Base-by-base conservation (phyloP, 1,140 invertebrate species). In the Portunus trituberculatus region DNA sequence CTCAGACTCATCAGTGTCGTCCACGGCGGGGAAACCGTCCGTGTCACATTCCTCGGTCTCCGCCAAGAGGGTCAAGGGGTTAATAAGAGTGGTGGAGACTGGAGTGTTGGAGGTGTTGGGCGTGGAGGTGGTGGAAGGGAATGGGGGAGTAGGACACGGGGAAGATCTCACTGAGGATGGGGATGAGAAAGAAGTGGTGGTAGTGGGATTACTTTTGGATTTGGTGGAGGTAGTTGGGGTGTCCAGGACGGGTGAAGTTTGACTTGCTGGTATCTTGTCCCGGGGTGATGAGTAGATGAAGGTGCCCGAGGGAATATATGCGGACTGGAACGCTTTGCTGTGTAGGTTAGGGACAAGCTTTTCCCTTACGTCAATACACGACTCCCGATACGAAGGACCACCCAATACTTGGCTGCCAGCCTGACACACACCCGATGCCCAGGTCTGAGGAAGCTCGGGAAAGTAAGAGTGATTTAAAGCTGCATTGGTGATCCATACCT, bases 11-110 rank as follows among this genome's bases (percentile, higher is more conserved):
- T 91, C 90, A 32, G 29, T 91, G n/a, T 91, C 90, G 45, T 93
- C 83, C 14, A 52, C 92, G 29, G 86, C 29, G 28, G 92, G 83
- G 48, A 93, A 93, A n/a, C 92, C 92, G n/a, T 93, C 92, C 2
- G 76, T 67, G n/a, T 93, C 92, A 87, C 92, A 93, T 10, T 93
- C 92, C 83, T 93, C 92, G 7, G 92, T 59, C 84, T 93, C 67
- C 48, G 92, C 92, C 82, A 93, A 32, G n/a, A 93, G 84, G 14
- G 92, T 86, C 82, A 93, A 82, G 10, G 92, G 92, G 83, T 93
- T 93, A 20, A 93, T 32, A 7, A 93, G 76, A 8, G 86, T 10
- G 48, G 92, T 93, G 82, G 92, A 52, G 32, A 48, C 12, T n/a
- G 25, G n/a, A 14, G 90, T 28, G 28, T 48, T 91, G 89, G 46